A percentile compares a stretch with the other conserved stretches of the same genome.
These are phyloP conservation scores for Callipepla californica DNA, from an alignment of 2,113 vertebrate genomes.

Conservation along the genomic window DNA sequence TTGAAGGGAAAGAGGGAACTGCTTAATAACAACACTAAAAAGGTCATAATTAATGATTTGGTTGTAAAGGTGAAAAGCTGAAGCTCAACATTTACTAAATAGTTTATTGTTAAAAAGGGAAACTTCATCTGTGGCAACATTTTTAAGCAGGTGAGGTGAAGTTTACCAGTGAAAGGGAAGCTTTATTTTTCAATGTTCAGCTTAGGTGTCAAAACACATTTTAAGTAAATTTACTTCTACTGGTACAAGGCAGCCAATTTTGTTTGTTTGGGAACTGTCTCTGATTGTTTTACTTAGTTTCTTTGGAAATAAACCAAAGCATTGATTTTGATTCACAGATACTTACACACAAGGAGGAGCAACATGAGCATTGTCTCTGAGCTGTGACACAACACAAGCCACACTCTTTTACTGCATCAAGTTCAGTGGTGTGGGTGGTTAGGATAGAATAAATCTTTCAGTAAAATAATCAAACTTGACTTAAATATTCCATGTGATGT, in stretches of 20 bases:
- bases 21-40: conserved; percentile 30
- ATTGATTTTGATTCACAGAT: background rate
- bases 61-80: conserved; percentile 23
- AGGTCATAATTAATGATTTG: conserved; percentile 53
- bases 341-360: background rate
- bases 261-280: background rate
- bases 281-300: conserved; percentile 7
- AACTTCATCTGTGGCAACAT: conserved; percentile 8
- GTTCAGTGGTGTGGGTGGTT: background rate
- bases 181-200: conserved; percentile 41
- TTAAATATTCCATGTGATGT: background rate
- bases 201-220: conserved; percentile 27
- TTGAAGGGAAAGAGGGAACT: background rate
- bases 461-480: background rate
- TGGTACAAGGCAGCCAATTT: background rate
- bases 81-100: conserved; percentile 42
- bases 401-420: background rate
- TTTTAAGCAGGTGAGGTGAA: background rate
- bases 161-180: conserved; percentile 25
- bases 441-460: background rate
- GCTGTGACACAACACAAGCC: background rate
- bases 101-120: conserved; percentile 53
- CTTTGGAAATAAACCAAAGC: conserved; percentile 30
- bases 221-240: background rate
- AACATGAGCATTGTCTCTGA: background rate